These are phyloP conservation scores for Hydrozoanthus gracilis DNA, from an alignment of 92 coral and sea anemone species.

Conservation along the genomic window DNA sequence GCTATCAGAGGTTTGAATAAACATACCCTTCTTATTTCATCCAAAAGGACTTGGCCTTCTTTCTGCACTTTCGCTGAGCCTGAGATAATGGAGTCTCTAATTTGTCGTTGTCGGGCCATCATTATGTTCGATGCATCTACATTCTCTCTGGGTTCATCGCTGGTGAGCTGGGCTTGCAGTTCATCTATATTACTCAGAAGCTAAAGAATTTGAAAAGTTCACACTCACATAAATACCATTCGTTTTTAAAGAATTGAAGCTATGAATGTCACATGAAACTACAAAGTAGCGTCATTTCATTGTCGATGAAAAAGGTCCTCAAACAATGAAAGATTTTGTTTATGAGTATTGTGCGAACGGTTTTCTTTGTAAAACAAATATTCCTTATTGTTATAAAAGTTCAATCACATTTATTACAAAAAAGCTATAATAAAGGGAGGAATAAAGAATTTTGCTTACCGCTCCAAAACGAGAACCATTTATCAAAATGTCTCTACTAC, in stretches of 20 bases:
- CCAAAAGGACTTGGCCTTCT: conserved; percentile 85
- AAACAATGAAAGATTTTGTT: background rate
- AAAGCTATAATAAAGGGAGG: background rate
- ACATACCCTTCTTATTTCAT: conserved; percentile 84
- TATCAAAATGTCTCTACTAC: background rate
- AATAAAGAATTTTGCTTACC: background rate
- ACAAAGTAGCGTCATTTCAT: background rate
- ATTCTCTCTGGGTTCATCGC: conserved; percentile 98
- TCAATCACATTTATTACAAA: background rate
- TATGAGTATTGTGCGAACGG: background rate
- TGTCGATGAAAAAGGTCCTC: background rate
- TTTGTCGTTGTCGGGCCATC: conserved; percentile 90
- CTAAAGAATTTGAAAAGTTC: conserved; percentile 49
- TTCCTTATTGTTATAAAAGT: background rate
- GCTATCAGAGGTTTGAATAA: background rate
- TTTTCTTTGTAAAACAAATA: background rate
- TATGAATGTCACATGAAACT: background rate
- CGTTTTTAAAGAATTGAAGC: background rate
- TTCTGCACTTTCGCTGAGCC: conserved; percentile 95
- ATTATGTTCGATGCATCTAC: conserved; percentile 92
- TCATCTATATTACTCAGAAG: conserved; percentile 81
- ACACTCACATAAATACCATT: background rate
- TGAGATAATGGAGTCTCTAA: conserved; percentile 83
- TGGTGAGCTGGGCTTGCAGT: conserved; percentile 88
- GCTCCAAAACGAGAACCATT: background rate